These are phyloP conservation scores for Epizoanthus fatuus DNA, from an alignment of 92 coral and sea anemone species.

Conservation along the genomic window DNA sequence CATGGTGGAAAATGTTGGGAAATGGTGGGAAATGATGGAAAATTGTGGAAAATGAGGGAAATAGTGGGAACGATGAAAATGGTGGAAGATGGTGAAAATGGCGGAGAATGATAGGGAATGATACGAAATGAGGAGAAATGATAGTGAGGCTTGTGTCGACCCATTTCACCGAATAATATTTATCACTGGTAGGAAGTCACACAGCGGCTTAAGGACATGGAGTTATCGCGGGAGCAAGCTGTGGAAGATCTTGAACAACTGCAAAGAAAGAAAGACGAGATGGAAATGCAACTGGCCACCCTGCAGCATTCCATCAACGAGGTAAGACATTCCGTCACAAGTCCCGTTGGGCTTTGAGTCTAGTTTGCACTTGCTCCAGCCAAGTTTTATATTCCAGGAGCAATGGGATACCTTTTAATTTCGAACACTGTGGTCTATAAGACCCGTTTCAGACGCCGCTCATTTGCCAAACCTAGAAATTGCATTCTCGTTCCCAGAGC, in stretches of 20 bases:
- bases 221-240: slow-evolving; percentile 76
- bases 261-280: slow-evolving; percentile 74
- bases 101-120: neutral
- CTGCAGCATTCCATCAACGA: slow-evolving; percentile 68
- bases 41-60: neutral
- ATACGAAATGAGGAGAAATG: neutral
- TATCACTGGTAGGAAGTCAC: slow-evolving; percentile 62
- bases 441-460: too few species aligned
- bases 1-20: too few species aligned
- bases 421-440: too few species aligned
- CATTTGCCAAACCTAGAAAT: too few species aligned
- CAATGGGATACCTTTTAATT: too few species aligned
- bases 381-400: too few species aligned
- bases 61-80: neutral
- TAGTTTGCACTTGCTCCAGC: too few species aligned
- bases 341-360: too few species aligned
- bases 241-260: slow-evolving; percentile 71
- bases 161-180: neutral
- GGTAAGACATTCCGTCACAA: slow-evolving; percentile 38
- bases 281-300: slow-evolving; percentile 66
- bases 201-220: slow-evolving; percentile 73
- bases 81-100: too few species aligned
- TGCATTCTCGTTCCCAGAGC: too few species aligned
- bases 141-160: neutral
- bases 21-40: too few species aligned